Base-by-base conservation (phyloP, 2,888 invertebrate species). In the Melitaea athalia region DNA sequence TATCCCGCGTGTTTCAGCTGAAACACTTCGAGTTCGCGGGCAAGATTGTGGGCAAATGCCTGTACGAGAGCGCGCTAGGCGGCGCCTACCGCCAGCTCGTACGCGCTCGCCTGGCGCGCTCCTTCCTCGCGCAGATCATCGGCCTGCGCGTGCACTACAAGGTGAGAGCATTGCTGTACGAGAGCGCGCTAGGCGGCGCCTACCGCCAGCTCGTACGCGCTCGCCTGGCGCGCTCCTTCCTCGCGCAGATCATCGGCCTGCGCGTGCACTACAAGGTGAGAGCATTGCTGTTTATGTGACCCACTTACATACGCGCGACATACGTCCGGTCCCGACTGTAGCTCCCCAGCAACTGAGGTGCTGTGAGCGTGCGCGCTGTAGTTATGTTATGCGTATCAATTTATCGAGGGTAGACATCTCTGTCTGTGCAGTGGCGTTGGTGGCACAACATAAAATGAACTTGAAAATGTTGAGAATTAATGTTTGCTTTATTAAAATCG, bases 1-100 rank as follows among this genome's bases (percentile, higher is more conserved):
- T 2, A 5, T 5, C 38, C 0, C 3, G 38, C 8, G 45, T 64
- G 24, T 75, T 70, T 0, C 83, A 93, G 91, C 83, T 98, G 69
- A 97, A 98, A 78, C 96, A 98, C 89, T 98, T 96, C 86, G 98
- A 98, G 90, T 96, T 97, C 81, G 98, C 98, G 47, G 98, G 99
- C 64, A 96, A 96, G 89, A 94, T 99, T 77, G 98, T 98, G 50
- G 98, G 98, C 71, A 99, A 99, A 92, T 98, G 98, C 87, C 92
- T 99, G 77, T 98, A 98, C 86, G 98, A 99, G 92, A 97, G 97
- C 70, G 97, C 98, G 5, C 94, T 98, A 64, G 98, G 98, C 47
- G 97, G 97, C 68, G 95, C 96, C 14, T 98, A 98, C 90, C 94
- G 97, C 0, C 98, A 98, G 87, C 92, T 98, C 72, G 98, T 99